Evolutionary conservation across 1,140 invertebrate species (phyloP).

Genomic region (Asobara japonica): DNA sequence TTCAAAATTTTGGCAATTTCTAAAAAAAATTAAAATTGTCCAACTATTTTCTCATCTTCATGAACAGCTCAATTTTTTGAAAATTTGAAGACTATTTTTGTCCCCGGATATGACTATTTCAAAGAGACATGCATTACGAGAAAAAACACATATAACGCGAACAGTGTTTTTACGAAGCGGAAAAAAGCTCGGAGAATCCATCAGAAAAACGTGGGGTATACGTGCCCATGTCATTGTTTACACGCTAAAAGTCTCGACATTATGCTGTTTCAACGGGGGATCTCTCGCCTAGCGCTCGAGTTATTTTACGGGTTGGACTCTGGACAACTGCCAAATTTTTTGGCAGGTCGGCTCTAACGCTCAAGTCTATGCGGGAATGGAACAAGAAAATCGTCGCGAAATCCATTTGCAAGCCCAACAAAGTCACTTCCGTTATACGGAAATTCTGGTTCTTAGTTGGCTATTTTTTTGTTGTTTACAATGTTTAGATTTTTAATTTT

Average conservation of each 20-base stretch:
- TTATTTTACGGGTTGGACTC: constrained; percentile 48
- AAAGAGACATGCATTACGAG: too few relatives aligned
- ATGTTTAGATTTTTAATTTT: neutral
- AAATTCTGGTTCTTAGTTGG: too few relatives aligned
- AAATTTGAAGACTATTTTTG: too few relatives aligned
- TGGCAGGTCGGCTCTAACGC: constrained; percentile 30
- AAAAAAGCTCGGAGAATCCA: neutral
- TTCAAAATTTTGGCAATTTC: too few relatives aligned
- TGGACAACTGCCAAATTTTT: constrained; percentile 50
- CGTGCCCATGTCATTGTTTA: constrained; percentile 35
- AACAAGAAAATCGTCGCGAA: neutral
- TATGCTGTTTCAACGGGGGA: constrained; percentile 39
- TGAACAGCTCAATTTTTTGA: too few relatives aligned
- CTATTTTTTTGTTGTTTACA: neutral
- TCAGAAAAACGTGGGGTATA: neutral
- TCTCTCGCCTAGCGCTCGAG: constrained; percentile 27
- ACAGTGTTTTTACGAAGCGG: too few relatives aligned
- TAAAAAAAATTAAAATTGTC: too few relatives aligned
- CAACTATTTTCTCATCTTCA: too few relatives aligned
- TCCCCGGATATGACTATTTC: too few relatives aligned
- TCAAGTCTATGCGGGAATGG: neutral
- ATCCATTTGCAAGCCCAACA: too few relatives aligned
- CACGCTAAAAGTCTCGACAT: constrained; percentile 38
- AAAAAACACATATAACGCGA: too few relatives aligned
- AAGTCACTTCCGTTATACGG: too few relatives aligned